Base-by-base conservation (phyloP, 1,140 invertebrate genomes). In the Halesus radiatus region DNA sequence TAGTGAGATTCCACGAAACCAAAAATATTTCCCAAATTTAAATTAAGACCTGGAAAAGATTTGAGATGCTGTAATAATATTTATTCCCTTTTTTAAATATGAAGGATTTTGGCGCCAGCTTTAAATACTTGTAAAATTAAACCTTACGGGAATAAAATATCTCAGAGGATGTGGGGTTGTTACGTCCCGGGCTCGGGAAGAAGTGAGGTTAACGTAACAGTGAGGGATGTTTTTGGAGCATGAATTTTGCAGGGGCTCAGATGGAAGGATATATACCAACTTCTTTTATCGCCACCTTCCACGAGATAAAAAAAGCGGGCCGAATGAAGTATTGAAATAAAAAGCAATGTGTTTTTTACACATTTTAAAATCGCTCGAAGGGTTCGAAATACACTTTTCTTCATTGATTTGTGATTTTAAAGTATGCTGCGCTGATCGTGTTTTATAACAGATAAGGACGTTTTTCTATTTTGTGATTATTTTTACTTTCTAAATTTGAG, bases 201-300 rank as follows among this genome's bases (percentile, higher is more conserved):
- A 66, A 66, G 26, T 26, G 26, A 66, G 60, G 22, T 64, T 64
- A 64, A 64, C 60, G 29, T 26, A 64, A 64, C 60, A 29, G 62
- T 1, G 62, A 66, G 62, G 26, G 62, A 26, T 66, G 23, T 66
- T 66, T 66, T 66, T 66, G 4, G 26, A 66, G 62, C 62, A 32
- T 66, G 32, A 7, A 66, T 66, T 66, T 66, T 16, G 62, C 62
- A 66, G 29, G 29, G 62, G 16, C 60, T 64, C 5, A 29, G 26
- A 26, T 26, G 60, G 60, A 64, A 23, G 26, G 60, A 64, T 64
- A 66, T 32, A 66, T 66, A 66, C 10, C 29, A 66, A 32, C 26
- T 32, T 66, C 62, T 66, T 66, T 32, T 66, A 66, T 16, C 62
- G 26, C 62, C 22, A 32, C 62, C 62, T 66, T 26, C 26, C 3